Evolutionary conservation across 1,140 invertebrate species (phyloP).

Genomic region (Eubasilissa regina): DNA sequence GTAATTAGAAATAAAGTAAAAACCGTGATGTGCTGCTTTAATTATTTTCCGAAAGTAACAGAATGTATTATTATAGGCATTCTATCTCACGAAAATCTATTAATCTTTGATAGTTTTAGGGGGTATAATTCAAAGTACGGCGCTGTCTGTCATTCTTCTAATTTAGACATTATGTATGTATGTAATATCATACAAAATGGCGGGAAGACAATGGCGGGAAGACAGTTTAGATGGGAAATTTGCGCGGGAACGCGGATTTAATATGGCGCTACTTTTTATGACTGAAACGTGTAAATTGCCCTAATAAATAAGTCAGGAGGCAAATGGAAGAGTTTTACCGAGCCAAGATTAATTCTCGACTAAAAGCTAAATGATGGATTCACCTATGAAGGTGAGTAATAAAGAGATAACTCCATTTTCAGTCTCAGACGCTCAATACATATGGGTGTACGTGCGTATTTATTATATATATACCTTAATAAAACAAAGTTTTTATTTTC

Average conservation of each 20-base stretch:
- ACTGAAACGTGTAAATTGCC: conserved; percentile 51
- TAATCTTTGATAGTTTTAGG: background rate
- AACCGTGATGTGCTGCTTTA: too few relatives aligned
- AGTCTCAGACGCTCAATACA: too few relatives aligned
- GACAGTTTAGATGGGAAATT: conserved; percentile 29
- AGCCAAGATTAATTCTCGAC: conserved; percentile 45
- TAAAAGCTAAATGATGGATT: conserved; percentile 42
- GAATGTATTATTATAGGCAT: too few relatives aligned
- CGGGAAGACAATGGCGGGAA: conserved; percentile 20
- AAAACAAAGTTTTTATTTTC: too few relatives aligned
- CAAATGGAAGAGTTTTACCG: conserved; percentile 32
- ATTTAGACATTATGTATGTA: conserved; percentile 31
- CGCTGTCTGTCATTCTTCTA: background rate
- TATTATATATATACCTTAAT: too few relatives aligned
- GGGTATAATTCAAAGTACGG: background rate
- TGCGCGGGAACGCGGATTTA: conserved; percentile 32
- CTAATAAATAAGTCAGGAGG: conserved; percentile 29
- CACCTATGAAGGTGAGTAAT: background rate
- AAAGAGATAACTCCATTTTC: too few relatives aligned
- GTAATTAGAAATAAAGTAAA: too few relatives aligned
- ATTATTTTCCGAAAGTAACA: too few relatives aligned
- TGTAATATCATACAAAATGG: conserved; percentile 24
- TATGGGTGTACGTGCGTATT: too few relatives aligned
- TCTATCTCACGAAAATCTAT: too few relatives aligned
- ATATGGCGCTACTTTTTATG: conserved; percentile 46